Evolutionary conservation across 2,797 vertebrate species (phyloP), one percentile per base, ranked within the genome.

Genomic region (Crenuchus spilurus): DNA sequence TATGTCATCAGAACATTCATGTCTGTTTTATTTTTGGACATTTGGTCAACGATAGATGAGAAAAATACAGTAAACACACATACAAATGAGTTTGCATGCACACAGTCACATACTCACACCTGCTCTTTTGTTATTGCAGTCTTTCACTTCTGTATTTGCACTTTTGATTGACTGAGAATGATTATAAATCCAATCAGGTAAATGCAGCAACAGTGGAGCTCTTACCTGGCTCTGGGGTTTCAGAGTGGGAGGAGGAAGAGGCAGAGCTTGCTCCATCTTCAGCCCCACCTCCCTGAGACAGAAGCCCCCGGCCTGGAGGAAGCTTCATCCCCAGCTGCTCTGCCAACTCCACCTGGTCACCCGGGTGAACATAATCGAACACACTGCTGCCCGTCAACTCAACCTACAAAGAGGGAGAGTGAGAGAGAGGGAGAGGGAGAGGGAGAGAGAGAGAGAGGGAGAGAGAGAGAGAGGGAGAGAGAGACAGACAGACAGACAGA

Each of bases 291-390:
- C 94, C 95, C 91, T 97, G 96, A 0, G 95, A 97, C 85, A 98
- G 94, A 75, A 96, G 89, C 42, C 96, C 96, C 84, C 97, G 92
- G 67, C 96, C 96, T 0, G 97, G 96, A 30, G 97, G 96, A 78
- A 97, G 94, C 92, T 98, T 98, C 96, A 98, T 98, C 84, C 97
- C 97, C 80, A 99, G 94, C 92, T 99, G 97, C 89, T 99, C 97
- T 2, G 97, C 97, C 96, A 94, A 95, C 91, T 99, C 97, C 91
- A 97, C 97, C 24, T 98, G 97, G 88, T 99, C 97, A 64, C 96
- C 97, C 0, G 97, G 97, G 90, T 99, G 97, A 81, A 99, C 91
- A 85, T 99, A 99, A 90, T 99, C 97, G 80, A 99, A 99, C 76
- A 93, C 94, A 11, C 97, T 99, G 94, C 97, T 99, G 91, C 97